Evolutionary conservation across 1,140 invertebrate species (phyloP).

Genomic region (Phortica variegata): DNA sequence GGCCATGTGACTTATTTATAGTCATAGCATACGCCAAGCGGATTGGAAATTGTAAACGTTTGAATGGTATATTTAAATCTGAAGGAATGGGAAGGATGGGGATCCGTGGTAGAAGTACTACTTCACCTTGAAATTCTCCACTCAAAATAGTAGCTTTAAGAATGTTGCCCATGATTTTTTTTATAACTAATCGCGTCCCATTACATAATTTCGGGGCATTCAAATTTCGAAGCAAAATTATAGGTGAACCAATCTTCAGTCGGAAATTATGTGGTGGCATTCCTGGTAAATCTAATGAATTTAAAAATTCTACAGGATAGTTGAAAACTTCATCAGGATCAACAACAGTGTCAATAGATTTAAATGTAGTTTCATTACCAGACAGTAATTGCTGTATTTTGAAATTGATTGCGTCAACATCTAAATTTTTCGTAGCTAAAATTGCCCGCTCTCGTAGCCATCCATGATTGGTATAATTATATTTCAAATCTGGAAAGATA

Average conservation of each 20-base stretch:
- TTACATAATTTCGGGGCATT: slow-evolving; percentile 57
- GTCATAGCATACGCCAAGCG: slow-evolving; percentile 60
- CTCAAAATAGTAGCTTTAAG: slow-evolving; percentile 55
- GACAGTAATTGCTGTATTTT: slow-evolving; percentile 39
- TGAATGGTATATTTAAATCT: slow-evolving; percentile 35
- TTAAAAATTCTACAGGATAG: slow-evolving; percentile 57
- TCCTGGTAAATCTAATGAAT: slow-evolving; percentile 52
- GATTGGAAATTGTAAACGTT: slow-evolving; percentile 57
- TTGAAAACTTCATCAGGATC: slow-evolving; percentile 46
- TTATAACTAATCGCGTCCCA: slow-evolving; percentile 55
- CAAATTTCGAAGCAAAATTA: slow-evolving; percentile 55
- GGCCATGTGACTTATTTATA: slow-evolving; percentile 63
- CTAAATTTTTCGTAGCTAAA: slow-evolving; percentile 41
- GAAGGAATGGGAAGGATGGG: slow-evolving; percentile 30
- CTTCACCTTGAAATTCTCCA: slow-evolving; percentile 48
- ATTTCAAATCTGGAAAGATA: slow-evolving; percentile 50
- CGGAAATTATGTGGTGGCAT: slow-evolving; percentile 51
- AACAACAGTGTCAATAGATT: slow-evolving; percentile 50
- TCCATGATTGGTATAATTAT: slow-evolving; percentile 51
- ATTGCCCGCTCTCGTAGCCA: slow-evolving; percentile 45
- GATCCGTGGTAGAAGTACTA: slow-evolving; percentile 55
- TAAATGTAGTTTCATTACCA: slow-evolving; percentile 37
- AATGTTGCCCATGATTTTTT: slow-evolving; percentile 50
- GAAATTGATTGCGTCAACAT: slow-evolving; percentile 46
- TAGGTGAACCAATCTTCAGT: slow-evolving; percentile 56